phyloP scores from a whole-genome alignment of 2,113 vertebrate genomes.

The Jacana jacana region DNA sequence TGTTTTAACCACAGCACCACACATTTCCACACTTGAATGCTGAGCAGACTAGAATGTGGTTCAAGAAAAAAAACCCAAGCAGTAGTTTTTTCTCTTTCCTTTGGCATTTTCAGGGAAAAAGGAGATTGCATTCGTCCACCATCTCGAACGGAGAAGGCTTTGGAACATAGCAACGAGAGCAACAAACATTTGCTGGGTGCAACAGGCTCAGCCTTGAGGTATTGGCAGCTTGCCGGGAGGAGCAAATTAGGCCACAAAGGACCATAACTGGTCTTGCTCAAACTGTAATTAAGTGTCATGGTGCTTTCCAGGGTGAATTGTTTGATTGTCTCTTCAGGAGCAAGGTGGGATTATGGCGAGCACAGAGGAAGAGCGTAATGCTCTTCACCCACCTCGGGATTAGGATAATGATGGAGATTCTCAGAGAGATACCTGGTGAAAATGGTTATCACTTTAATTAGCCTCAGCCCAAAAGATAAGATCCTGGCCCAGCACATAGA shows the following conservation, averaged over 20 bases:
- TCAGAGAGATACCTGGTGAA: neutral
- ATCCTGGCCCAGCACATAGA: neutral
- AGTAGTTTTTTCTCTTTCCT: neutral
- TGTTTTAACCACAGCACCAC: constrained; percentile 38
- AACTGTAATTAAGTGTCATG: constrained; percentile 26
- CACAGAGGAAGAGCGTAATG: neutral
- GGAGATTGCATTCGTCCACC: neutral
- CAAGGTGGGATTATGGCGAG: neutral
- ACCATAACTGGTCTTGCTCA: constrained; percentile 5
- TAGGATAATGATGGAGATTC: neutral
- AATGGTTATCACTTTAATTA: neutral
- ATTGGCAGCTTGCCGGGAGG: neutral
- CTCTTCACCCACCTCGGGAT: neutral
- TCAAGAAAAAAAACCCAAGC: neutral
- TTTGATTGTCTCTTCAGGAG: neutral
- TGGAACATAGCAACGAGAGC: constrained; percentile 27
- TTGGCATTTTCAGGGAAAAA: neutral
- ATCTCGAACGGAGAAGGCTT: neutral
- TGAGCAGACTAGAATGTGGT: constrained; percentile 30
- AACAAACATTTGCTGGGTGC: constrained; percentile 29
- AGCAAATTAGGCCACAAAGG: constrained; percentile 34
- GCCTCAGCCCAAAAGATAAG: neutral
- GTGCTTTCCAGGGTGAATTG: neutral
- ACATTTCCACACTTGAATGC: constrained; percentile 42
- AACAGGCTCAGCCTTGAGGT: neutral